A percentile compares a stretch with the other conserved stretches of the same genome.
Conservation (phyloP, 53 echinoderm and acorn worm genomes). For the Holothuria leucospilota region DNA sequence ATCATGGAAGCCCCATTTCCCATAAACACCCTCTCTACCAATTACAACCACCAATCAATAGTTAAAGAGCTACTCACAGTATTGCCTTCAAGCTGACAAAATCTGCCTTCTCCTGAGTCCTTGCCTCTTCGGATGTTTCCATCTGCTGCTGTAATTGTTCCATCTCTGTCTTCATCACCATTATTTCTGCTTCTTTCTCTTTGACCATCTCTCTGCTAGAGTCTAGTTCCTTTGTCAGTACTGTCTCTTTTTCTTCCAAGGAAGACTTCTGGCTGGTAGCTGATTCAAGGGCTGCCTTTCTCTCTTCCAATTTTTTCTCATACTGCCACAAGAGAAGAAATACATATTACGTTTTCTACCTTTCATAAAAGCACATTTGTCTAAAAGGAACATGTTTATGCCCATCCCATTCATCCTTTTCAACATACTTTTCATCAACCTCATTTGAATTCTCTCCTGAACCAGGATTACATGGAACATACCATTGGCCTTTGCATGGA, state of each 20-base stretch:
- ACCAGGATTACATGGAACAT: too few species aligned
- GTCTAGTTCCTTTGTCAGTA: neutral
- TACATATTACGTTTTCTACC: too few species aligned
- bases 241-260: constrained; percentile 16
- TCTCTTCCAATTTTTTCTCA: constrained; percentile 29
- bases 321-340: neutral
- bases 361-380: too few species aligned
- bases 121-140: neutral
- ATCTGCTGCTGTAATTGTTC: neutral
- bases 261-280: constrained; percentile 63
- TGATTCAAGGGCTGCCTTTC: constrained; percentile 59
- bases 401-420: too few species aligned
- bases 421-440: too few species aligned
- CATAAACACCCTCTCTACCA: neutral
- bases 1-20: too few species aligned
- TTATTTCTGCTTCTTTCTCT: neutral
- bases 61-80: constrained; percentile 10
- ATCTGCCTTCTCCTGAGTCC: constrained; percentile 1
- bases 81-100: constrained; percentile 5
- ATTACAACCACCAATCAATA: neutral
- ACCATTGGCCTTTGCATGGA: too few species aligned
- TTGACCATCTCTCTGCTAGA: neutral
- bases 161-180: constrained; percentile 30
- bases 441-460: too few species aligned
- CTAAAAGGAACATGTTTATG: too few species aligned